Conservation (phyloP, 2,888 invertebrate genomes). For the Noctuana brunneofusca region DNA sequence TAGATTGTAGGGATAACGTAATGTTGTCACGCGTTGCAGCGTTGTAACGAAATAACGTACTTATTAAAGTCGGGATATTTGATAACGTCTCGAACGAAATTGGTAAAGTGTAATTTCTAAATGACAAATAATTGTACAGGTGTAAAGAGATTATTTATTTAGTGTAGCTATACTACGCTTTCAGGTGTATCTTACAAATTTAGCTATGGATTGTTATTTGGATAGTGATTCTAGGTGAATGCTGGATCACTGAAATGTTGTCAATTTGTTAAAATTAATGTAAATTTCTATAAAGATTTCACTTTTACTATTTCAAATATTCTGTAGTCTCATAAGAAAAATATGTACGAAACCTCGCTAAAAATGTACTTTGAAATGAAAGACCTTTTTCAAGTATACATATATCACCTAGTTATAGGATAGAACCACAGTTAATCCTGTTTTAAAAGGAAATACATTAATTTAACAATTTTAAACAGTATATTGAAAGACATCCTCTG, state of each 20-base stretch:
- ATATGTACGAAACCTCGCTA: neutral
- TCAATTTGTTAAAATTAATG: neutral
- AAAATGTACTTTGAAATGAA: neutral
- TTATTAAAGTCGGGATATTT: slow-evolving; percentile 10
- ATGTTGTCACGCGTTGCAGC: slow-evolving; percentile 1
- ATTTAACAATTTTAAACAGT: no score
- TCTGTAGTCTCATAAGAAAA: no score
- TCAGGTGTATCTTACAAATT: slow-evolving; percentile 43
- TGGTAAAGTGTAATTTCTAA: slow-evolving; percentile 78
- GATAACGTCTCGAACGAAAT: slow-evolving; percentile 35
- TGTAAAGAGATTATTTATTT: slow-evolving; percentile 47
- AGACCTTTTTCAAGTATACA: no score
- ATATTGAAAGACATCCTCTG: no score
- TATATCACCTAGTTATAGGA: no score
- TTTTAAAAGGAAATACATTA: neutral
- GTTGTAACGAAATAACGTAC: slow-evolving; percentile 7
- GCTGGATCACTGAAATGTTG: no score
- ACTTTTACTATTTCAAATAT: no score
- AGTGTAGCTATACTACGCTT: slow-evolving; percentile 45
- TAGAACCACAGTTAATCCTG: no score
- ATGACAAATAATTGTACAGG: slow-evolving; percentile 71
- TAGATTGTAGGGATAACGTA: slow-evolving; percentile 13
- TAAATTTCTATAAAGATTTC: no score
- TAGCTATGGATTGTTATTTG: neutral
- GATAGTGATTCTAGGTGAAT: no score